Evolutionary conservation across 2,797 vertebrate species (phyloP).

Genomic region (Sebastes goodei): DNA sequence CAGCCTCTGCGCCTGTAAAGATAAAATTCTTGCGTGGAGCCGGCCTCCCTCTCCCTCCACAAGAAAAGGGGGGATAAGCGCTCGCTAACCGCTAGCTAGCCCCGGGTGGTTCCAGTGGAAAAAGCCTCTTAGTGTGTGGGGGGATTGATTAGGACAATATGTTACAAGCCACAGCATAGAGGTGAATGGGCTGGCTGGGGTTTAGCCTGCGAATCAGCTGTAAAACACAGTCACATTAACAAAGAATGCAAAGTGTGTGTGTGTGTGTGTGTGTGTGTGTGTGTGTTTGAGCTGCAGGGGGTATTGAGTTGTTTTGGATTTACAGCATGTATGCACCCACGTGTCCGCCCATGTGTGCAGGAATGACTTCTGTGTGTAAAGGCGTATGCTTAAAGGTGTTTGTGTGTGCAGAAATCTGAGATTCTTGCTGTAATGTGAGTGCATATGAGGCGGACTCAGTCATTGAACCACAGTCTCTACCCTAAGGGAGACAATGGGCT

Average conservation of each 20-base stretch:
- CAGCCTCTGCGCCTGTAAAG: slow-evolving; percentile 48
- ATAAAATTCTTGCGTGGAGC: slow-evolving; percentile 54
- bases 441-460: slow-evolving; percentile 29
- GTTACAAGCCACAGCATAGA: slow-evolving; percentile 53
- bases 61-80: slow-evolving; percentile 56
- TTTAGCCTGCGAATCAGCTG: slow-evolving; percentile 57
- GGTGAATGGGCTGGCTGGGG: slow-evolving; percentile 41
- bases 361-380: not conserved
- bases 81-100: slow-evolving; percentile 32
- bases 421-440: slow-evolving; percentile 7
- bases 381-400: not conserved
- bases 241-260: slow-evolving; percentile 2
- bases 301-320: slow-evolving; percentile 24
- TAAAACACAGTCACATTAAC: slow-evolving; percentile 42
- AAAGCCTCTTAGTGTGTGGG: slow-evolving; percentile 73
- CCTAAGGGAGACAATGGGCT: slow-evolving; percentile 63
- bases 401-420: slow-evolving; percentile 24
- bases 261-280: no score
- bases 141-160: slow-evolving; percentile 72
- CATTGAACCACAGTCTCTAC: slow-evolving; percentile 48
- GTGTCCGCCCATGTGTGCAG: slow-evolving; percentile 5
- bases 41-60: slow-evolving; percentile 27
- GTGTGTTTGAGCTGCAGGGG: not conserved
- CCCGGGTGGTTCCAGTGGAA: slow-evolving; percentile 49
- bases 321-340: slow-evolving; percentile 5